phyloP scores from a whole-genome alignment of 2,113 vertebrate genomes.

The Carassius carassius region DNA sequence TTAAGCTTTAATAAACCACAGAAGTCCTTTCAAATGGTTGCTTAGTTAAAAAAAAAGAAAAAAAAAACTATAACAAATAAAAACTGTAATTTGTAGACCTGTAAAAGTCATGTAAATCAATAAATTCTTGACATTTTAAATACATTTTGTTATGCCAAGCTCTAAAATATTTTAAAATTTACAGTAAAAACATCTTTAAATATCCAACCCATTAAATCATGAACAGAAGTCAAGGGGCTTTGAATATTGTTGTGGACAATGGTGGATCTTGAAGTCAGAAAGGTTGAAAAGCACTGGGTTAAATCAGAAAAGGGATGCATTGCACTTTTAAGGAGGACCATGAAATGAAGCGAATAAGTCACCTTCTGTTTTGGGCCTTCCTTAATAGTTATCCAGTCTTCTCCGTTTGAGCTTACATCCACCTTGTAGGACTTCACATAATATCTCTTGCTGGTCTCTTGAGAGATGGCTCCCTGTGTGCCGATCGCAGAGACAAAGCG shows the following conservation, averaged over 20 bases:
- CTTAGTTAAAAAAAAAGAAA: neutral
- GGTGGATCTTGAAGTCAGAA: neutral
- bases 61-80: too few species aligned
- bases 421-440: slow-evolving; percentile 90
- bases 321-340: neutral
- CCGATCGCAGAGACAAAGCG: slow-evolving; percentile 91
- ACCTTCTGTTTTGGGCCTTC: slow-evolving; percentile 91
- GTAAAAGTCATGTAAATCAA: neutral
- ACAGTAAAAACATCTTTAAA: too few species aligned
- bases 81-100: too few species aligned
- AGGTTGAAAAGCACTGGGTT: neutral
- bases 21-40: neutral
- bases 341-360: slow-evolving; percentile 51
- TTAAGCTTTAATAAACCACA: neutral
- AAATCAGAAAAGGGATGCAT: neutral
- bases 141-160: too few species aligned
- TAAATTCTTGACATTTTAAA: neutral
- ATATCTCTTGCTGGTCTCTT: slow-evolving; percentile 90
- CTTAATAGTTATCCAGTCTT: slow-evolving; percentile 97
- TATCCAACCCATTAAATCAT: too few species aligned
- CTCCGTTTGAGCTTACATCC: slow-evolving; percentile 94
- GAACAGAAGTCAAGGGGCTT: neutral
- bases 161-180: too few species aligned
- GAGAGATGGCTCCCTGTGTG: slow-evolving; percentile 93
- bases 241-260: neutral